Evolutionary conservation across 2,113 vertebrate species (phyloP).

Genomic region (Anoura caudifer): DNA sequence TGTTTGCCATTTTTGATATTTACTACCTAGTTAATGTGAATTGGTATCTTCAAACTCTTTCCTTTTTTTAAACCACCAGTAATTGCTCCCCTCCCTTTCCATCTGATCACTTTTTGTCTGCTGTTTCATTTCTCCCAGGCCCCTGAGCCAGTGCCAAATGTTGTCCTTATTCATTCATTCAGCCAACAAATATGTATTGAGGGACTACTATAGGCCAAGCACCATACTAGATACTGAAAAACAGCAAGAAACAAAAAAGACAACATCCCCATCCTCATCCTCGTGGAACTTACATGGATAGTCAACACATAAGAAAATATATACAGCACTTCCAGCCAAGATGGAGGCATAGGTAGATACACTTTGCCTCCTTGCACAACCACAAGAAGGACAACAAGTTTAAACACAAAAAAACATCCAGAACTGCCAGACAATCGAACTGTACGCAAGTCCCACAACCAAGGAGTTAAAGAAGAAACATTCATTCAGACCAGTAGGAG

Average conservation of each 20-base stretch:
- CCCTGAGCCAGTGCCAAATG: background rate
- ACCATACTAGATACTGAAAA: background rate
- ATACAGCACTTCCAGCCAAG: no score
- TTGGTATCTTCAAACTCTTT: background rate
- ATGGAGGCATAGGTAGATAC: no score
- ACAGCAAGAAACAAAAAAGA: background rate
- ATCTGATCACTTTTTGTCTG: background rate
- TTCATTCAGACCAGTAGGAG: no score
- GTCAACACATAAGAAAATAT: background rate
- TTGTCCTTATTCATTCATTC: background rate
- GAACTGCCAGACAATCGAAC: no score
- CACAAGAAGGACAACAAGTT: no score
- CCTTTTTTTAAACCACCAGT: background rate
- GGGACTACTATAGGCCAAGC: background rate
- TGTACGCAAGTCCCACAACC: no score
- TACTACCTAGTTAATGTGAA: background rate
- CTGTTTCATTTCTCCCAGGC: background rate
- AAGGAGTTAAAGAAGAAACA: no score
- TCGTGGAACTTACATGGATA: fast-evolving
- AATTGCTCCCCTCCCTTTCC: background rate
- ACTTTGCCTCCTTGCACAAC: no score
- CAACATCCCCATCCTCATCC: background rate
- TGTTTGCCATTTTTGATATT: background rate
- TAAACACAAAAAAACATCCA: no score
- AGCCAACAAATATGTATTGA: background rate